Percentiles rank a stretch among this genome's conserved stretches.
These are phyloP conservation scores for Dromius quadrimaculatus DNA, from an alignment of 2,888 invertebrate genomes.

Conservation along the genomic window DNA sequence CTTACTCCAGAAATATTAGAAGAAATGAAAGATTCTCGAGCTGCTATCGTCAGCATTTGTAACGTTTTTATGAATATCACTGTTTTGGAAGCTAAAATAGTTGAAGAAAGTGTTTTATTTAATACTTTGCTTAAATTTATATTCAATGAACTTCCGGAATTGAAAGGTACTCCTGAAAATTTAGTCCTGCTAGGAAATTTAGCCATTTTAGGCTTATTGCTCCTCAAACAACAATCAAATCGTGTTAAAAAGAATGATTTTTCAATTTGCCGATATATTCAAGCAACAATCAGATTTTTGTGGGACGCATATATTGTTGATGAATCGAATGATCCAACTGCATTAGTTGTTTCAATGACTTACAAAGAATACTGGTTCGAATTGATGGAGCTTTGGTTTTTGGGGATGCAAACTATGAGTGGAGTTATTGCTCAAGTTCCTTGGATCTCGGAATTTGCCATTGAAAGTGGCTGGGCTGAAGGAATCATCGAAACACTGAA, in stretches of 20 bases:
- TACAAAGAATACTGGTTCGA: slow-evolving; percentile 93
- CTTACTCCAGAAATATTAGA: slow-evolving; percentile 80
- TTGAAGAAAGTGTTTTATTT: slow-evolving; percentile 83
- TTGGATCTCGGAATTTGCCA: slow-evolving; percentile 91
- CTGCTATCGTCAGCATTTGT: slow-evolving; percentile 89
- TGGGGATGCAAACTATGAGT: slow-evolving; percentile 94
- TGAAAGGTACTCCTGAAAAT: slow-evolving; percentile 86
- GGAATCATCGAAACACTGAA: slow-evolving; percentile 86
- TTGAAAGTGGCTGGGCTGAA: slow-evolving; percentile 94
- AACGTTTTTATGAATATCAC: slow-evolving; percentile 94
- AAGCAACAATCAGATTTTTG: slow-evolving; percentile 88
- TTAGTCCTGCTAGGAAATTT: slow-evolving; percentile 88
- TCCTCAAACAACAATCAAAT: slow-evolving; percentile 86
- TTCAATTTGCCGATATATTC: slow-evolving; percentile 89
- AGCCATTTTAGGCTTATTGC: slow-evolving; percentile 83
- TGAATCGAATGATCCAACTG: slow-evolving; percentile 85
- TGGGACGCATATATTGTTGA: slow-evolving; percentile 95
- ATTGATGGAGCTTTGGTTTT: slow-evolving; percentile 91
- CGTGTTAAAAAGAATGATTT: slow-evolving; percentile 90
- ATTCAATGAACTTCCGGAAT: slow-evolving; percentile 85
- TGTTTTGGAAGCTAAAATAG: slow-evolving; percentile 86
- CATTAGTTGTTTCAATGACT: slow-evolving; percentile 84
- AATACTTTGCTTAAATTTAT: slow-evolving; percentile 86
- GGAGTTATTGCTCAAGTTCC: slow-evolving; percentile 84
- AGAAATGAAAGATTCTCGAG: slow-evolving; percentile 86